phyloP scores from a whole-genome alignment of 1,140 invertebrate genomes.

The Drosophila sulfurigaster region DNA sequence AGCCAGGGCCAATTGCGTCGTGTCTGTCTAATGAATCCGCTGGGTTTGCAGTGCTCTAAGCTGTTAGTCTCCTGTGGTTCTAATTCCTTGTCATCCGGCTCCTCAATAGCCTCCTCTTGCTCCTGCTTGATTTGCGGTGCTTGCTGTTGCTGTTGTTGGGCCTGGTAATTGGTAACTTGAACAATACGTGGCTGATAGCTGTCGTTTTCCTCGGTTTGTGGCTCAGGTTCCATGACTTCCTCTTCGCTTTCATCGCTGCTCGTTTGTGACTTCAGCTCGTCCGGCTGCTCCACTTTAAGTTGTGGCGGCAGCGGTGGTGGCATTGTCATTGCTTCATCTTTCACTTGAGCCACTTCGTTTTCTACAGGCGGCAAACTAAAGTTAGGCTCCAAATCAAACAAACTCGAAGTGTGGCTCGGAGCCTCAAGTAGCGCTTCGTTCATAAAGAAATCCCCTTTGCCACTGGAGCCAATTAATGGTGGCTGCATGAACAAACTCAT shows the following conservation, averaged over 20 bases:
- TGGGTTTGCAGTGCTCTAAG: slow-evolving; percentile 64
- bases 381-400: slow-evolving; percentile 63
- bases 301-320: neutral
- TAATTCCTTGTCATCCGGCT: slow-evolving; percentile 24
- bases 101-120: slow-evolving; percentile 40
- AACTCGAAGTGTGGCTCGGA: slow-evolving; percentile 32
- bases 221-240: slow-evolving; percentile 22
- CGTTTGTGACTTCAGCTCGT: neutral
- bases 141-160: slow-evolving; percentile 33
- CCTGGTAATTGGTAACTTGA: slow-evolving; percentile 79
- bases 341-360: neutral
- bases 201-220: slow-evolving; percentile 17
- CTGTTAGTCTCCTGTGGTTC: neutral
- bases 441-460: slow-evolving; percentile 76
- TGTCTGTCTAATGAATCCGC: slow-evolving; percentile 66
- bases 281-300: neutral
- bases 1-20: slow-evolving; percentile 79
- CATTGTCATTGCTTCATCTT: slow-evolving; percentile 2
- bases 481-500: slow-evolving; percentile 73
- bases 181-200: slow-evolving; percentile 73
- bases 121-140: slow-evolving; percentile 53
- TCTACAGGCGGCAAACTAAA: slow-evolving; percentile 48
- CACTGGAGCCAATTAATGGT: slow-evolving; percentile 52
- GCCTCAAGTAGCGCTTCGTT: slow-evolving; percentile 56
- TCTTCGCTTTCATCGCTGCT: slow-evolving; percentile 46